A percentile compares a stretch with the other conserved stretches of the same genome.
These are phyloP conservation scores for Crioceris asparagi DNA, from an alignment of 2,888 invertebrate genomes.

Conservation along the genomic window DNA sequence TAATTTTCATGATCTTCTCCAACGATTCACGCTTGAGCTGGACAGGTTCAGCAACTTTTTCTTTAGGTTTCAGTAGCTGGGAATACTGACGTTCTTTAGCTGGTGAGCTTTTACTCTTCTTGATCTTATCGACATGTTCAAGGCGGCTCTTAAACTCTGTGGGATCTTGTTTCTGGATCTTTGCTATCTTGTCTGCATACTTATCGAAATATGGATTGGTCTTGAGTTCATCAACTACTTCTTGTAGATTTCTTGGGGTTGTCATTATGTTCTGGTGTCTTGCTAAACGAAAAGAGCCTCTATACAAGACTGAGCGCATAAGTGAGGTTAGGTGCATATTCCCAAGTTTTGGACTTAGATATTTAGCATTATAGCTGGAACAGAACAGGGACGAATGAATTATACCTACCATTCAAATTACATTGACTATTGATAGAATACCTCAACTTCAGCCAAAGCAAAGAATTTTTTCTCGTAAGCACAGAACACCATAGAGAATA, in stretches of 20 bases:
- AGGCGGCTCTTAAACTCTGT: slow-evolving; percentile 60
- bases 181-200: slow-evolving; percentile 66
- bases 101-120: slow-evolving; percentile 36
- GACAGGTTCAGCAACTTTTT: slow-evolving; percentile 22
- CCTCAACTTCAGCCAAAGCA: no score
- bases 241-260: slow-evolving; percentile 37
- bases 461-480: no score
- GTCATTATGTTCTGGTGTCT: slow-evolving; percentile 34
- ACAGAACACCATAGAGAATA: no score
- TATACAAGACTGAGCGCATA: slow-evolving; percentile 21
- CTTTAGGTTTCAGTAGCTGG: slow-evolving; percentile 55
- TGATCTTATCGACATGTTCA: slow-evolving; percentile 42
- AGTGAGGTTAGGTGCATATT: slow-evolving; percentile 24
- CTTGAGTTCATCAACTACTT: slow-evolving; percentile 45
- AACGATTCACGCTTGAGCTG: slow-evolving; percentile 40
- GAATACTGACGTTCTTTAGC: slow-evolving; percentile 45
- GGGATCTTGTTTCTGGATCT: slow-evolving; percentile 62
- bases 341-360: no score
- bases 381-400: no score
- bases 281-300: slow-evolving; percentile 17
- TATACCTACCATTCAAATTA: no score
- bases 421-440: no score
- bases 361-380: no score
- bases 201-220: slow-evolving; percentile 73
- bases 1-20: slow-evolving; percentile 64